Base-by-base conservation (phyloP, 2,888 invertebrate species). In the Notocelia uddmanniana region DNA sequence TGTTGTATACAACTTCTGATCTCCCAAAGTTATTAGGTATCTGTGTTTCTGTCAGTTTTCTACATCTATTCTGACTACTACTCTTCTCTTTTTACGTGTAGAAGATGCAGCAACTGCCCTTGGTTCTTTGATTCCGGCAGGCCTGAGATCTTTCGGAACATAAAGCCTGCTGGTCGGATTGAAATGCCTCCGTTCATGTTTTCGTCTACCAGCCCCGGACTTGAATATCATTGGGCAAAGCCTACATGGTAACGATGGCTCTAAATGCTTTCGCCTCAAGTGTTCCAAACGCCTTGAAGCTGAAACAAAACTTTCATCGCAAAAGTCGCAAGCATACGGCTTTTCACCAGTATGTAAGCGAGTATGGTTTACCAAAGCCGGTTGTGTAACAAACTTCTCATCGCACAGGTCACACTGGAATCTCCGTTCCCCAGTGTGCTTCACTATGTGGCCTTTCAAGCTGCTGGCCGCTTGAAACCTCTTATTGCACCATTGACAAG, bases 291-390 rank as follows among this genome's bases (percentile, higher is more conserved):
- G 55, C 50, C 74, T 71, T 2, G 74, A 75, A 8, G 74, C 57
- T 1, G 74, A 75, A 18, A 77, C 74, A 68, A 93, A 93, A 31
- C 84, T 86, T 73, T 90, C 89, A 18, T 79, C 77, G 68, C 92
- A 93, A 68, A 88, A 48, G n/a, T 91, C 89, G 78, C 92, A 93
- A 9, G 85, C 82, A 63, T 85, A 92, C 0, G 92, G 92, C 50
- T 79, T 82, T 69, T 93, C 92, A 0, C 92, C 92, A 0, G 92
- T 92, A 73, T 93, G 92, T 1, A 90, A 76, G 15, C 92, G 79
- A 0, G 80, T 85, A 73, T 93, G 92, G 63, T 90, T 89, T 0
- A 86, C 78, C 26, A 92, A 79, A 0, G 92, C 91, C 3, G 89
- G 85, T 59, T 81, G 81, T 0, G 91, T 87, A 0, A 92, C 91